Base-by-base conservation (phyloP, 1,140 invertebrate genomes). In the Sinonovacula constricta region DNA sequence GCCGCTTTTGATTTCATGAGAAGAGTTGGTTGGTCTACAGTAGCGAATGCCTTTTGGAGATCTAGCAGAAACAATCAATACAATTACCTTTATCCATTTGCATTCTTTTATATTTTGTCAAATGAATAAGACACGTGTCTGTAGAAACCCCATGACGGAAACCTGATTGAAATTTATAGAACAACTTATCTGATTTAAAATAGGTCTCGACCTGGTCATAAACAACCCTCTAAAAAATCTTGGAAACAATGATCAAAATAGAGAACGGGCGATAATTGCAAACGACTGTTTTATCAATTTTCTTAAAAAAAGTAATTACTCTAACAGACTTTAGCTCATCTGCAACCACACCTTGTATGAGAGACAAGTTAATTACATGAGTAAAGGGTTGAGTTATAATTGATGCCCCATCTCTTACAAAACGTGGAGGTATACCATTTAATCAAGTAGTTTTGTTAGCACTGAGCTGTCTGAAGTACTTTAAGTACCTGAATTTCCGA, bases 11-110 rank as follows among this genome's bases (percentile, higher is more conserved):
- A 45, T 69, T 69, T 67, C n/a, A 18, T 54, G 24, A 70, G 54
- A 30, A 75, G 34, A 18, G 78, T 70, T 26, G 71, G 28, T 45
- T 78, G 65, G 39, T 82, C 69, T 39, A 74, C 76, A 65, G 70
- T 82, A 51, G 68, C 70, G 70, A 74, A 82, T 49, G 18, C n/a
- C n/a, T n/a, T n/a, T n/a, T n/a, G n/a, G n/a, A n/a, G n/a, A n/a
- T n/a, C n/a, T n/a, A n/a, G 49, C n/a, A 65, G 31, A 33, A 79
- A 26, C 56, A 74, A 57, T n/a, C 72, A 34, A 63, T 39, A 33
- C 60, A 3, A 63, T 72, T 63, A 39, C 59, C 59, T 53, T 53
- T 62, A 53, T 72, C 36, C 24, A 31, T 72, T 72, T 72, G 31
- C 2, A 33, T 14, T 39, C 56, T 39, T 15, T 62, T 63, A 63